Conservation (phyloP, 2,113 vertebrate genomes). For the Gulo gulo region DNA sequence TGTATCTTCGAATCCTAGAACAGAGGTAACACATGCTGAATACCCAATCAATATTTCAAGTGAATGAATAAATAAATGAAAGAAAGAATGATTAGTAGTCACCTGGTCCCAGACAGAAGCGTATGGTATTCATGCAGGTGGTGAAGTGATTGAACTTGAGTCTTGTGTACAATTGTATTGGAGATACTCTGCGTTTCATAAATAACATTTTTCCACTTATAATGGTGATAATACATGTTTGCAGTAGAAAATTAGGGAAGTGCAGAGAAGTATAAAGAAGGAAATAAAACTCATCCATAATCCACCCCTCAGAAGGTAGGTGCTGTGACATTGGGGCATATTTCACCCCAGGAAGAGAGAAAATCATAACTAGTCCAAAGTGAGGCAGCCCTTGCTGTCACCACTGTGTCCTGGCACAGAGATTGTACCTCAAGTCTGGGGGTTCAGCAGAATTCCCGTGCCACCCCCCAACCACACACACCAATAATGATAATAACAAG, state of each 20-base stretch:
- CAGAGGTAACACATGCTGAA: not conserved
- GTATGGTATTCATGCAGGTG: not conserved
- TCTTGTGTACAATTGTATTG: not conserved
- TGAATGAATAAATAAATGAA: not conserved
- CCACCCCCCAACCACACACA: accelerated
- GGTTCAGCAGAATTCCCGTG: not conserved
- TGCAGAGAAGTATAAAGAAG: not conserved
- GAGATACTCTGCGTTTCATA: not conserved
- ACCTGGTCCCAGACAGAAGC: not conserved
- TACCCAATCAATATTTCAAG: not conserved
- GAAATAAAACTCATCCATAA: conserved; percentile 33
- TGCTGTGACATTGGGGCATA: not conserved
- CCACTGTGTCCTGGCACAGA: not conserved
- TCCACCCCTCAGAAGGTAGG: not conserved
- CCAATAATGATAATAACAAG: not conserved
- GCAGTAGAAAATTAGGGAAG: conserved; percentile 31
- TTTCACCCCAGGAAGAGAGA: not conserved
- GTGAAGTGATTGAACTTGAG: not conserved
- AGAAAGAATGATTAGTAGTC: not conserved
- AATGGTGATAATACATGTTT: not conserved
- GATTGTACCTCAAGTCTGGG: not conserved
- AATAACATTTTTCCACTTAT: not conserved
- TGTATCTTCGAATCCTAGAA: not conserved
- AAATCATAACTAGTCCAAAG: not conserved
- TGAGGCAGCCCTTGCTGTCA: not conserved